Conservation (phyloP, 37 sponge, comb jelly and placozoan species). For the Axinella damicornis region DNA sequence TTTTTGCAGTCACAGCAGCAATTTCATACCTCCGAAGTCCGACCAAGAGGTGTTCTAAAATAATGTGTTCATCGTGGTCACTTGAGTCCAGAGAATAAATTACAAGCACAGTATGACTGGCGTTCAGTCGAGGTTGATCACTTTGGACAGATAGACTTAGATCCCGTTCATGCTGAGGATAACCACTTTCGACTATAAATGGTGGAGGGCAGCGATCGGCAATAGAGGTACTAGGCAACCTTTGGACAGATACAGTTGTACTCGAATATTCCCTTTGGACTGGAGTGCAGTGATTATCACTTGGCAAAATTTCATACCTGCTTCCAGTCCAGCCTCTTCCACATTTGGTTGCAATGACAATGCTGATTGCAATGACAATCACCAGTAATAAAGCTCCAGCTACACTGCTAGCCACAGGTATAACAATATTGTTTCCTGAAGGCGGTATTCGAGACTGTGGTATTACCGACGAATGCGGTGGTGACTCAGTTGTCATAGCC, state of each 20-base stretch:
- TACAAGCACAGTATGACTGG: neutral
- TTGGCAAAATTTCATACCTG: neutral
- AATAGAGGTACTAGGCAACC: neutral
- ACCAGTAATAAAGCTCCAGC: neutral
- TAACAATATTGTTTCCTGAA: neutral
- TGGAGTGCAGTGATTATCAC: too few species aligned
- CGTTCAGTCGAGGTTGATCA: too few species aligned
- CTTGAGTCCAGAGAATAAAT: neutral
- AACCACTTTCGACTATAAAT: too few species aligned
- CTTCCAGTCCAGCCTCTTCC: too few species aligned
- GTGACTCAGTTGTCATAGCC: too few species aligned
- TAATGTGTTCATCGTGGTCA: neutral
- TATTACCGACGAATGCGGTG: too few species aligned
- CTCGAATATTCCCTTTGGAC: too few species aligned
- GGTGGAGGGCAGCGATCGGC: neutral
- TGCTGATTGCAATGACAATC: neutral
- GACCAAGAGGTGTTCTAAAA: slow-evolving; percentile 2
- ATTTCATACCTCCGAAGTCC: neutral
- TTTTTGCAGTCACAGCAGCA: neutral
- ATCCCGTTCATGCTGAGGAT: too few species aligned
- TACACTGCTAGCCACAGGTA: neutral
- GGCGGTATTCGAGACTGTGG: too few species aligned
- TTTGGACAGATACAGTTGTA: too few species aligned
- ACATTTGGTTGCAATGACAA: neutral
- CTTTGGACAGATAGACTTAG: too few species aligned